phyloP scores from a whole-genome alignment of 2,888 invertebrate genomes.

The Andrena camellia region DNA sequence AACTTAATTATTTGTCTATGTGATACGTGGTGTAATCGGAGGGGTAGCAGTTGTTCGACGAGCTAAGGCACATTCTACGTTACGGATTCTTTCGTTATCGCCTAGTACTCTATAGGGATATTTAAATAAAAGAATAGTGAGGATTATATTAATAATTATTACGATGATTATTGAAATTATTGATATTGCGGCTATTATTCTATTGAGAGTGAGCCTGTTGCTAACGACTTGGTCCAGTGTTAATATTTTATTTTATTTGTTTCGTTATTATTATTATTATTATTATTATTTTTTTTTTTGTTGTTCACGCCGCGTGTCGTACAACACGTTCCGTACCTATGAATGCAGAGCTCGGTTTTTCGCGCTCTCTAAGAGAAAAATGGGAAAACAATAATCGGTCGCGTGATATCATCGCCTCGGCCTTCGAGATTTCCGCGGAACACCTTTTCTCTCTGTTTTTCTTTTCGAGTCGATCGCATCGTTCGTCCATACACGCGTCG shows the following conservation, averaged over 20 bases:
- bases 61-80: neutral
- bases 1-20: constrained; percentile 35
- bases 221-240: constrained; percentile 84
- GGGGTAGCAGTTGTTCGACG: constrained; percentile 5
- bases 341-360: constrained; percentile 60
- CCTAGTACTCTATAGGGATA: constrained; percentile 69
- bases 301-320: constrained; percentile 84
- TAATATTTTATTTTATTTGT: constrained; percentile 85
- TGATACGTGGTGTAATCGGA: constrained; percentile 32
- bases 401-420: neutral
- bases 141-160: constrained; percentile 71
- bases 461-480: constrained; percentile 15
- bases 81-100: constrained; percentile 65
- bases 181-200: constrained; percentile 76
- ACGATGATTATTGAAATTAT: constrained; percentile 74
- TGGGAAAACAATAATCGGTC: neutral
- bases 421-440: constrained; percentile 17
- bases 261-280: constrained; percentile 83
- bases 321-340: constrained; percentile 83
- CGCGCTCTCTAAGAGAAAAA: constrained; percentile 15
- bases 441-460: neutral
- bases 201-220: constrained; percentile 83
- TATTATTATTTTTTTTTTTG: constrained; percentile 81
- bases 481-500: constrained; percentile 10
- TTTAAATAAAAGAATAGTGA: constrained; percentile 74